Percentiles rank a stretch among this genome's conserved stretches.
Conservation (phyloP, 1,140 invertebrate species). For the Camponotus pennsylvanicus region DNA sequence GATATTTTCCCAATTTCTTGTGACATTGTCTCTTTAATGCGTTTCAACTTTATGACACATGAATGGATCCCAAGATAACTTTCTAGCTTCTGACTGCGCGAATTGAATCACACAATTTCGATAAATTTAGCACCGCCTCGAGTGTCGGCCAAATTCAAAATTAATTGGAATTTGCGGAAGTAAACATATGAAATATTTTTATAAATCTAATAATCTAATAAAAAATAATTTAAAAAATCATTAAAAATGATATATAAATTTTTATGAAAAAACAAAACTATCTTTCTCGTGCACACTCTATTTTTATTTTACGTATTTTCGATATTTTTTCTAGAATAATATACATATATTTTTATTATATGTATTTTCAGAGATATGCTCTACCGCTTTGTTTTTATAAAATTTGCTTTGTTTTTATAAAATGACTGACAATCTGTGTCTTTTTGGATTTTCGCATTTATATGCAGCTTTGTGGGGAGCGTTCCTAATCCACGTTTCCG, state of each 20-base stretch:
- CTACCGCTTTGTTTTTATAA: neutral
- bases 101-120: neutral
- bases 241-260: neutral
- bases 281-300: too few species aligned
- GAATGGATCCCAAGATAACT: conserved; percentile 3
- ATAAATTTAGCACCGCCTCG: neutral
- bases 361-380: neutral
- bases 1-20: conserved; percentile 45
- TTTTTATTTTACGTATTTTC: too few species aligned
- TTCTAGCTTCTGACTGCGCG: neutral
- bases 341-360: neutral
- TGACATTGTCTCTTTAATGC: conserved; percentile 40
- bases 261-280: neutral
- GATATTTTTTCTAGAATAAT: too few species aligned
- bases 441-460: conserved; percentile 33
- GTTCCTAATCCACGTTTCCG: conserved; percentile 18
- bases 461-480: conserved; percentile 46
- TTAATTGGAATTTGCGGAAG: neutral
- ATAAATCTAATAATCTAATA: neutral
- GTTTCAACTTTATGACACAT: conserved; percentile 21
- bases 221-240: neutral
- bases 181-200: neutral
- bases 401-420: conserved; percentile 10
- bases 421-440: neutral
- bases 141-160: neutral